These are phyloP conservation scores for Willisornis vidua DNA, from an alignment of 2,113 vertebrate species.

Conservation along the genomic window DNA sequence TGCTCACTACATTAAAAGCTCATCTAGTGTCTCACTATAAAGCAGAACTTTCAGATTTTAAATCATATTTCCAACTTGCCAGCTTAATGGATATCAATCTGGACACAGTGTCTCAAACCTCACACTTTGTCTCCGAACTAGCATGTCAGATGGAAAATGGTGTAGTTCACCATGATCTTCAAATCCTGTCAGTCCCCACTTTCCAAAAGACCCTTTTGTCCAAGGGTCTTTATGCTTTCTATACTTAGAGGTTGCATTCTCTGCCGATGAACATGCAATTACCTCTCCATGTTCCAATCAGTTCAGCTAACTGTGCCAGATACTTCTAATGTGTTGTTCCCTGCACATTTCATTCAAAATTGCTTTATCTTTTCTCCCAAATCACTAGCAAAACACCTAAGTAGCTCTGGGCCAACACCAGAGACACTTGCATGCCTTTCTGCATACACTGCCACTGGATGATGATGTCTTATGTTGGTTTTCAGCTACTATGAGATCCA, in stretches of 20 bases:
- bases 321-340: neutral
- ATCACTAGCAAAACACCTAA: neutral
- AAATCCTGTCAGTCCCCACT: neutral
- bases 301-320: neutral
- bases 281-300: neutral
- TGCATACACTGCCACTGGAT: neutral
- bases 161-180: neutral
- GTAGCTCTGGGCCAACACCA: neutral
- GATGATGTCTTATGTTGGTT: neutral
- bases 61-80: neutral
- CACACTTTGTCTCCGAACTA: neutral
- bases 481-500: neutral
- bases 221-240: neutral
- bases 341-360: neutral
- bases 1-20: neutral
- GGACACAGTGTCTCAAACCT: neutral
- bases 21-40: neutral
- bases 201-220: neutral
- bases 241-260: neutral
- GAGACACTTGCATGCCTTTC: neutral
- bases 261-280: neutral
- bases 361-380: neutral
- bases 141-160: fast-evolving
- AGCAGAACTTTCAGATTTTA: neutral
- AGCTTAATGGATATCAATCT: neutral